Base-by-base conservation (phyloP, 2,797 vertebrate species). In the Peromyscus nudipes region DNA sequence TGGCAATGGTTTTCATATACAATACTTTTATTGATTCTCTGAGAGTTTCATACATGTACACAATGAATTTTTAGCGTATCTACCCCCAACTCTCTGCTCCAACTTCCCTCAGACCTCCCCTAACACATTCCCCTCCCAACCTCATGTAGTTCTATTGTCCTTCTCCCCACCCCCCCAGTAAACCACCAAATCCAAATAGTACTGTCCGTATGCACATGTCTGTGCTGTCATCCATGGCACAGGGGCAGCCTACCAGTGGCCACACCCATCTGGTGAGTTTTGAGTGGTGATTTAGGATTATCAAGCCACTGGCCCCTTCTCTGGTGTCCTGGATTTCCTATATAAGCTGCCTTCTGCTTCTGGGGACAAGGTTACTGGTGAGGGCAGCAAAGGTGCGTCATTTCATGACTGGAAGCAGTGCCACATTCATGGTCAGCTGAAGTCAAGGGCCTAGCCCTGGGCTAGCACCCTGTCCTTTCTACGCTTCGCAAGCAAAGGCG, bases 381-480 rank as follows among this genome's bases (percentile, higher is more conserved):
- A 14, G 49, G 13, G 85, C 92, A 19, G 73, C 82, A 55, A 0
- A 91, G 29, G 19, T 55, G 6, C 0, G 7, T 77, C 21, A 5
- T 49, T 85, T 25, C 46, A 2, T 13, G 19, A 71, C 21, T 0
- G 82, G 52, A 82, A 82, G 69, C 21, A 29, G 43, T 7, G 17
- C 55, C 1, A 6, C 29, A 40, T 76, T 65, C 67, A 0, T 6
- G 16, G 71, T 0, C 6, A 92, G 3, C n/a, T 0, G 0, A 31
- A 13, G 3, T 17, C 57, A n/a, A 14, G 49, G 75, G 19, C 9
- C 64, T 16, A 3, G 29, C 7, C 21, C 19, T 46, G 60, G 29
- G 1, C 46, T 12, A 31, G n/a, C 46, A 10, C 49, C 49, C 37
- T 12, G 19, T 82, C 77, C 11, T 2, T 16, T 60, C n/a, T 21